phyloP scores from a whole-genome alignment of 2,888 invertebrate genomes.

The Sphaerophoria taeniata region DNA sequence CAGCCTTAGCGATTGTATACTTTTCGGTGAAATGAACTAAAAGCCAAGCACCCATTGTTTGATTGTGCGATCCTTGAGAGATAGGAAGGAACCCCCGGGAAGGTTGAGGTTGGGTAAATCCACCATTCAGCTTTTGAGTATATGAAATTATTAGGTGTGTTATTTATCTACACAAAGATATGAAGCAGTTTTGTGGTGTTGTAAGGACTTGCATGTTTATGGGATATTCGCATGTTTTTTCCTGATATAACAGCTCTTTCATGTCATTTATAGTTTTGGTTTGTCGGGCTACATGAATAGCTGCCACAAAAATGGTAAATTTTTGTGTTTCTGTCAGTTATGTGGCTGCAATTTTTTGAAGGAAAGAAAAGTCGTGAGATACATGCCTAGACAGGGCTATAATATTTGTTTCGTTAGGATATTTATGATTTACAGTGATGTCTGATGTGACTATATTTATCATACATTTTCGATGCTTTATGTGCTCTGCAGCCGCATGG shows the following conservation, averaged over 20 bases:
- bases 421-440: too few relatives aligned
- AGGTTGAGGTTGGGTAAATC: too few relatives aligned
- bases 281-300: slow-evolving; percentile 30
- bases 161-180: slow-evolving; percentile 31
- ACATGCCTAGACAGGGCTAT: too few relatives aligned
- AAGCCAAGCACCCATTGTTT: slow-evolving; percentile 50
- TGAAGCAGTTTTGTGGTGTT: slow-evolving; percentile 48
- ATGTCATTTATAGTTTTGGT: slow-evolving; percentile 23
- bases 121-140: slow-evolving; percentile 45
- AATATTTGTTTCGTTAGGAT: too few relatives aligned
- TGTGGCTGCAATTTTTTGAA: too few relatives aligned
- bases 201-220: slow-evolving; percentile 67
- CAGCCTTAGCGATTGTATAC: slow-evolving; percentile 7
- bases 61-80: slow-evolving; percentile 52
- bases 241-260: slow-evolving; percentile 32
- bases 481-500: too few relatives aligned
- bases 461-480: too few relatives aligned
- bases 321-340: slow-evolving; percentile 37
- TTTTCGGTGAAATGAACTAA: slow-evolving; percentile 2
- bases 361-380: too few relatives aligned
- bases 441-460: too few relatives aligned
- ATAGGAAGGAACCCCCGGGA: too few relatives aligned
- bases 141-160: slow-evolving; percentile 45
- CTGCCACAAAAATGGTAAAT: slow-evolving; percentile 42
- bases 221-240: slow-evolving; percentile 64